Base-by-base conservation (phyloP, 2,797 vertebrate species). In the Eptatretus atami region DNA sequence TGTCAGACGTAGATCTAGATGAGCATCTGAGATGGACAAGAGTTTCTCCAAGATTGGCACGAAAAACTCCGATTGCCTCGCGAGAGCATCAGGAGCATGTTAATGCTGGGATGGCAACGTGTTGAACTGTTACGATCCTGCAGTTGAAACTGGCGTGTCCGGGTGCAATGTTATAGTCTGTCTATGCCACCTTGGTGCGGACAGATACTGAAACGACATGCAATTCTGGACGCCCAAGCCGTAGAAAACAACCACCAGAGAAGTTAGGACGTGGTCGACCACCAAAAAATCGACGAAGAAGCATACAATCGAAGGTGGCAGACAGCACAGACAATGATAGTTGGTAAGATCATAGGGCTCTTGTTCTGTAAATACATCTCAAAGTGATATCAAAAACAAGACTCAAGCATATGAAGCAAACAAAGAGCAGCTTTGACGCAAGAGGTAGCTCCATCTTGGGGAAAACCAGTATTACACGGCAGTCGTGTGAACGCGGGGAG, bases 81-180 rank as follows among this genome's bases (percentile, higher is more conserved):
- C 55, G 15, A 60, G 11, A 60, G 8, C 55, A 24, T 15, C 55
- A 24, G 15, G 15, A 24, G 8, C 55, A 60, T 15, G 9, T 15
- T 9, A 9, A 60, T n/a, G 55, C 15, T 15, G 15, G 1, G 55
- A 60, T 9, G n/a, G 55, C 55, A 24, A 10, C n/a, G 9, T 60
- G 55, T 19, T 60, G 55, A 14, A 19, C 55, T 19, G 55, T 19
- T 14, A 5, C 9, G 55, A 60, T 15, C 8, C 55, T 14, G 55
- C 55, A 60, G 55, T 9, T 19, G 55, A 60, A 24, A 60, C 55
- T 15, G 84, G 53, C 79, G 92, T 70, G 86, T 84, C 3, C 79
- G 90, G 92, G 60, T 77, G 86, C 66, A 99, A 96, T 1, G 92
- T 98, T 11, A 78, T n/a, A 82, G 68, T 96, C 92, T 0, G 81